Conservation (phyloP, 1,140 invertebrate genomes). For the Drosophila obscura region DNA sequence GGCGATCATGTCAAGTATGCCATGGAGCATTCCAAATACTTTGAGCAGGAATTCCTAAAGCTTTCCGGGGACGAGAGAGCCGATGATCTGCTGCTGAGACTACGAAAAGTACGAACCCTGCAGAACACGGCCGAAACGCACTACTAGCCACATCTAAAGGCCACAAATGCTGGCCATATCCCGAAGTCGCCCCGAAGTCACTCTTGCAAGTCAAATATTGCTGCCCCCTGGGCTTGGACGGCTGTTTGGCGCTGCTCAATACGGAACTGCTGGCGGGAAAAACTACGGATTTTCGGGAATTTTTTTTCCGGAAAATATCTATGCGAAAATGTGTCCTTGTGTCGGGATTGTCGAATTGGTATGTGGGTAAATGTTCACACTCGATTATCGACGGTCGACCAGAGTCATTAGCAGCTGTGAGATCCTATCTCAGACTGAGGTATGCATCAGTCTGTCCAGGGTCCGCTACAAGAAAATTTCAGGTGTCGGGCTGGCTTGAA, state of each 20-base stretch:
- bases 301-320: too few relatives aligned
- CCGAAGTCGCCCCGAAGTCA: too few relatives aligned
- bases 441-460: too few relatives aligned
- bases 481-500: conserved; percentile 34
- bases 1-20: background rate
- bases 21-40: background rate
- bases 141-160: background rate
- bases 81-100: conserved; percentile 7
- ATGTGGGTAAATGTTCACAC: conserved; percentile 60
- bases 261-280: conserved; percentile 24
- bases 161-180: background rate
- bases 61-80: background rate
- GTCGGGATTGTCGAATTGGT: conserved; percentile 18
- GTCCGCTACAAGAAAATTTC: too few relatives aligned
- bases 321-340: conserved; percentile 54
- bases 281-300: conserved; percentile 35
- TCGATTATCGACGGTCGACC: conserved; percentile 78
- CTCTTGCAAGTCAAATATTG: background rate
- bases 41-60: conserved; percentile 1
- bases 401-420: conserved; percentile 74
- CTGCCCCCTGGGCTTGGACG: conserved; percentile 15
- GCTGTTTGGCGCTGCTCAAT: conserved; percentile 16
- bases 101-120: conserved; percentile 34
- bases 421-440: conserved; percentile 46
- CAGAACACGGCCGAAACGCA: background rate